Conservation (phyloP, 1,140 invertebrate species). For the Bilobella aurantiaca region DNA sequence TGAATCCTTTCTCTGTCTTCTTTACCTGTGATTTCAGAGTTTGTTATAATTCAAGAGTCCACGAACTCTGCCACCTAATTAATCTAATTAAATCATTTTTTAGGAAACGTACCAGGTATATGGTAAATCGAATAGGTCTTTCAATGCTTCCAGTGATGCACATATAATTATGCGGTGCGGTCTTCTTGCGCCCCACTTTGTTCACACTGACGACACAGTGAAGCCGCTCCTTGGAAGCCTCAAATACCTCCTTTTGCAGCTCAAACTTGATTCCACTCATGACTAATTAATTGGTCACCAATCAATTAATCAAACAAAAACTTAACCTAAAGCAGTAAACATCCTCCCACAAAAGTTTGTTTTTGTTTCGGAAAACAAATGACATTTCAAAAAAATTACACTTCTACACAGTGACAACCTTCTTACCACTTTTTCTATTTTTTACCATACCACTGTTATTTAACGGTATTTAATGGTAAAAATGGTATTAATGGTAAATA, state of each 20-base stretch:
- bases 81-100: neutral
- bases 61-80: neutral
- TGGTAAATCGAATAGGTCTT: constrained; percentile 54
- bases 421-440: too few species aligned
- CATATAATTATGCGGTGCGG: constrained; percentile 59
- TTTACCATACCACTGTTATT: too few species aligned
- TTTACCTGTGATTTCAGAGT: constrained; percentile 61
- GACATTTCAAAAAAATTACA: neutral
- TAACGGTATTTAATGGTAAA: too few species aligned
- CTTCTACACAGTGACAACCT: too few species aligned
- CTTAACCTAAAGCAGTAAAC: too few species aligned
- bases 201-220: constrained; percentile 67
- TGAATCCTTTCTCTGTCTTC: constrained; percentile 70
- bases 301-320: too few species aligned
- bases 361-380: neutral
- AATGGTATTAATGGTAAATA: too few species aligned
- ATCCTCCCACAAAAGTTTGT: neutral
- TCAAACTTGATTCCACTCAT: constrained; percentile 43
- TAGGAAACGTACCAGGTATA: constrained; percentile 50
- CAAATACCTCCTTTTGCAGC: constrained; percentile 71
- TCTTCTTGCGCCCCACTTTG: constrained; percentile 63
- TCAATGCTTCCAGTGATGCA: constrained; percentile 64
- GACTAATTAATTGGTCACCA: too few species aligned
- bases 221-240: constrained; percentile 65
- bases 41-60: constrained; percentile 11